Conservation (phyloP, 1,140 invertebrate genomes). For the Eubasilissa regina region DNA sequence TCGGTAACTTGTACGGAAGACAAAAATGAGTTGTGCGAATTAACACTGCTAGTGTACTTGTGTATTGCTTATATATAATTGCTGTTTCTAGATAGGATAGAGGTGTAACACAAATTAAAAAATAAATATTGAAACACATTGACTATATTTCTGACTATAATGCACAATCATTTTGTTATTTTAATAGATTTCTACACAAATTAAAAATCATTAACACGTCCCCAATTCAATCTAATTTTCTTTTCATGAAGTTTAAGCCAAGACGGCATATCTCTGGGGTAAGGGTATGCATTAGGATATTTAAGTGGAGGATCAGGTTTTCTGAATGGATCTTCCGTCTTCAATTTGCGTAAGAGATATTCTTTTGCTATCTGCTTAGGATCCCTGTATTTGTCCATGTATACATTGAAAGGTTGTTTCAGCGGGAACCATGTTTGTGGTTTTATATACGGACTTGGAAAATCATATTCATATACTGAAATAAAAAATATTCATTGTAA, state of each 20-base stretch:
- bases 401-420: constrained; percentile 87
- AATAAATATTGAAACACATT: background rate
- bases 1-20: too few relatives aligned
- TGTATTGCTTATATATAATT: background rate
- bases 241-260: constrained; percentile 84
- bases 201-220: constrained; percentile 80
- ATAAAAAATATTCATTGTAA: constrained; percentile 52
- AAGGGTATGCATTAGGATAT: constrained; percentile 83
- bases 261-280: constrained; percentile 76
- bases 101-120: background rate
- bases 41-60: background rate
- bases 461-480: constrained; percentile 92
- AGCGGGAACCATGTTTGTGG: constrained; percentile 88
- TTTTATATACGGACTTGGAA: constrained; percentile 80
- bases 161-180: too few relatives aligned
- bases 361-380: constrained; percentile 89
- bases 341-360: constrained; percentile 86
- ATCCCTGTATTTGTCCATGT: constrained; percentile 94
- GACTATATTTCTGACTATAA: too few relatives aligned
- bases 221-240: constrained; percentile 78
- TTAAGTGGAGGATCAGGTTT: constrained; percentile 76
- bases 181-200: too few relatives aligned
- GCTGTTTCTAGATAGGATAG: background rate
- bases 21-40: too few relatives aligned
- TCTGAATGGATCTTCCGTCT: constrained; percentile 87